Evolutionary conservation across 2,888 invertebrate species (phyloP), one percentile per base, ranked within the genome.

Genomic region (Heteromyza rotundicornis): DNA sequence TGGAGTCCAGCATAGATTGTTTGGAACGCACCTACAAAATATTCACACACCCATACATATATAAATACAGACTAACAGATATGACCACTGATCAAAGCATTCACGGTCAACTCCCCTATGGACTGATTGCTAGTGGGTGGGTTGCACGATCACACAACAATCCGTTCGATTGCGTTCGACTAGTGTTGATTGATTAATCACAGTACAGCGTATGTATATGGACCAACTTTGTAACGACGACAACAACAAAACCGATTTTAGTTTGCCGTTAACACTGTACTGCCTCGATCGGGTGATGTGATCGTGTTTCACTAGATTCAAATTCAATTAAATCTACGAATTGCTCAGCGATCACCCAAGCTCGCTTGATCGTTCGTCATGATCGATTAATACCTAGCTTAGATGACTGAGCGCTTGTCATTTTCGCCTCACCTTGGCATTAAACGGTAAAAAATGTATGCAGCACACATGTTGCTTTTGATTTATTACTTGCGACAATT

Each of bases 161-260:
- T 7, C 40, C 40, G n/a, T 3, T n/a, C 40, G 40, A 14, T 7
- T n/a, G 40, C 40, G 24, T 19, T 55, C 27, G 53, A 36, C 71
- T 36, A 55, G 70, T 75, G 74, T 73, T 74, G 74, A 74, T 74
- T 74, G 76, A 74, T 74, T 74, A 74, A 74, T 74, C 76, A 74
- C 75, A 68, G 76, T 68, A n/a, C n/a, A n/a, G n/a, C n/a, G n/a
- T n/a, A n/a, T n/a, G n/a, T n/a, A n/a, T n/a, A n/a, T n/a, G n/a
- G n/a, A n/a, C n/a, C n/a, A n/a, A n/a, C n/a, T n/a, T n/a, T n/a
- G n/a, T n/a, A n/a, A n/a, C n/a, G n/a, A n/a, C n/a, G n/a, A n/a
- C n/a, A n/a, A n/a, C n/a, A n/a, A n/a, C n/a, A n/a, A n/a, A n/a
- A 40, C 14, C 40, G n/a, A n/a, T n/a, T 40, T 40, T 7, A 7